Base-by-base conservation (phyloP, 1,140 invertebrate genomes). In the Procambarus virginalis region DNA sequence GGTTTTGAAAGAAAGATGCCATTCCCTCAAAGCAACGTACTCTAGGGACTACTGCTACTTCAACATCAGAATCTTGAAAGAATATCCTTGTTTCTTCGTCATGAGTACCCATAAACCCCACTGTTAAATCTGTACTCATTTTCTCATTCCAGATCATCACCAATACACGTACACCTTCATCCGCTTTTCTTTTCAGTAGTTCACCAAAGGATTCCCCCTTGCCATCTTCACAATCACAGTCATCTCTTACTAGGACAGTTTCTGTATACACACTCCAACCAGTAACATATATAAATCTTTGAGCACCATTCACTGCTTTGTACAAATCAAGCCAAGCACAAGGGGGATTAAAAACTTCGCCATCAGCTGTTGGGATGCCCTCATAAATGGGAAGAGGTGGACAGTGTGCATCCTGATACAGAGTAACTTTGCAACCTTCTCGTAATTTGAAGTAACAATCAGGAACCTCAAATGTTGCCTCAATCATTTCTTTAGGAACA, bases 61-160 rank as follows among this genome's bases (percentile, higher is more conserved):
- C 90, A 6, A 93, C 92, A 79, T 91, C 89, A 12, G 91, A 87
- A 14, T 90, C 92, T 45, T 90, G 79, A 89, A 93, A 93, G 83
- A 89, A 93, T 55, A 49, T 34, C n/a, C 87, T 46, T 45, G 92
- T 93, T 51, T 92, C 92, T 86, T 93, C 92, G 86, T 93, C 92
- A 45, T 93, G 92, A 14, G 92, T 93, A 6, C 92, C 92, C 92
- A 93, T 93, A 45, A 93, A 82, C 3, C 92, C 92, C 45, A 79
- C 88, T 6, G 87, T 92, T 2, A 91, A 88, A 12, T 91, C 91
- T 79, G 87, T 91, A 70, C 91, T 92, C 75, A 93, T 89, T 49
- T 92, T 93, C 83, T 93, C 92, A 86, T 92, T 91, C 92, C 92
- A 93, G 6, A 92, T 78, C 86, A 93, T 86, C 2, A 93, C 58